These are phyloP conservation scores for Phortica okadai DNA, from an alignment of 2,888 invertebrate species.

Conservation along the genomic window DNA sequence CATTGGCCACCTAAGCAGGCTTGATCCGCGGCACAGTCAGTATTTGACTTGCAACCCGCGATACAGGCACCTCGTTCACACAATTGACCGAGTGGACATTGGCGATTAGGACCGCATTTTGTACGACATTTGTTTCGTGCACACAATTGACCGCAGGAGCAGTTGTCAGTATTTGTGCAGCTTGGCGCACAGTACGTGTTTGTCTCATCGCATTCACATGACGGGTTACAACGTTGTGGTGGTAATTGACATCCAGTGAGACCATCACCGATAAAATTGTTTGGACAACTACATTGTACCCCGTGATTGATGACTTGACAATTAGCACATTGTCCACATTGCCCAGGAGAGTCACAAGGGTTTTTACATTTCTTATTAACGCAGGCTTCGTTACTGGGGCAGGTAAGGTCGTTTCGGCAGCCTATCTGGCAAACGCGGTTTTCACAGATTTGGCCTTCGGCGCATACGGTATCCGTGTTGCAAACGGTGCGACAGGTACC, in stretches of 20 bases:
- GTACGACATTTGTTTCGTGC: slow-evolving; percentile 84
- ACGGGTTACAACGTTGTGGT: slow-evolving; percentile 84
- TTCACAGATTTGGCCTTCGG: slow-evolving; percentile 89
- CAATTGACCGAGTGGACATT: slow-evolving; percentile 86
- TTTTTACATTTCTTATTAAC: slow-evolving; percentile 87
- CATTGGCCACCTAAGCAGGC: slow-evolving; percentile 85
- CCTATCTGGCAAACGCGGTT: slow-evolving; percentile 91
- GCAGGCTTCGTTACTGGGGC: slow-evolving; percentile 86
- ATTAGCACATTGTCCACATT: slow-evolving; percentile 90
- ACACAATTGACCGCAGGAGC: slow-evolving; percentile 90
- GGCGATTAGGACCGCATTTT: slow-evolving; percentile 82
- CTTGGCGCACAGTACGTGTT: slow-evolving; percentile 85
- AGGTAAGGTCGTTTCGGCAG: slow-evolving; percentile 89
- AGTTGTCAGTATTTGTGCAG: slow-evolving; percentile 83
- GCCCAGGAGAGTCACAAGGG: slow-evolving; percentile 84
- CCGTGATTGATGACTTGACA: slow-evolving; percentile 90
- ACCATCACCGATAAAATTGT: slow-evolving; percentile 89
- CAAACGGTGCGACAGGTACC: slow-evolving; percentile 91
- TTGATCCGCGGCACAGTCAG: slow-evolving; percentile 87
- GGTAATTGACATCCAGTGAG: slow-evolving; percentile 86
- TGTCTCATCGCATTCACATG: slow-evolving; percentile 88
- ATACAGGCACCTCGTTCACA: slow-evolving; percentile 85
- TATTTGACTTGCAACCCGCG: slow-evolving; percentile 87
- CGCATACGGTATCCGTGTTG: slow-evolving; percentile 89
- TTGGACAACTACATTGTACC: slow-evolving; percentile 90